A percentile compares a stretch with the other conserved stretches of the same genome.
Evolutionary conservation across 2,797 vertebrate genomes (phyloP).

Genomic region (Acestrorhynchus altus): DNA sequence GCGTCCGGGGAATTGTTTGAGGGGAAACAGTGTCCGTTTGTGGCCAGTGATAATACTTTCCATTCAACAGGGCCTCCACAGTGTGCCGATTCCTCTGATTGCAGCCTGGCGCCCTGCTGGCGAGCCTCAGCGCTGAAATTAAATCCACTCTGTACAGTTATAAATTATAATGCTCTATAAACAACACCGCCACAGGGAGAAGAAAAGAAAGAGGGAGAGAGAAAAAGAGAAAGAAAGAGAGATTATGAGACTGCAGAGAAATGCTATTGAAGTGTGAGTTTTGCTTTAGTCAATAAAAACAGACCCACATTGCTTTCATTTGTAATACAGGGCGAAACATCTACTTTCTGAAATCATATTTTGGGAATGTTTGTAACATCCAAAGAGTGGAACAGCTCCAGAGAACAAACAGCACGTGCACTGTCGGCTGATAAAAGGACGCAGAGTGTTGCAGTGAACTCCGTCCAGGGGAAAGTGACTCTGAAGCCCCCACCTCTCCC

Average conservation of each 20-base stretch:
- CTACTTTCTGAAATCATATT: neutral
- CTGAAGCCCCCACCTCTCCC: neutral
- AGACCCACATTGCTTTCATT: neutral
- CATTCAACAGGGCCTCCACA: constrained; percentile 88
- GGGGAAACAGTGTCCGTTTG: constrained; percentile 92
- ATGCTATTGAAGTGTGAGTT: neutral
- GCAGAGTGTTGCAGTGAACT: neutral
- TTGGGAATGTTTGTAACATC: neutral
- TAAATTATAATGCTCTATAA: constrained; percentile 96
- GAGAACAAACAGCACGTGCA: neutral
- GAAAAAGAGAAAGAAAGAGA: constrained; percentile 68
- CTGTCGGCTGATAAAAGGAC: neutral
- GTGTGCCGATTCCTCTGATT: constrained; percentile 93
- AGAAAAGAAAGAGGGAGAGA: constrained; percentile 46
- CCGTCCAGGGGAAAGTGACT: constrained; percentile 20
- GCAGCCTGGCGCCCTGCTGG: constrained; percentile 91
- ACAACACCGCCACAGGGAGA: constrained; percentile 92
- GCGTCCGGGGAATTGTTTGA: constrained; percentile 88
- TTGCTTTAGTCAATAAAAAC: neutral
- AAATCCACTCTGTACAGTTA: constrained; percentile 96
- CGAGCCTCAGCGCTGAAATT: constrained; percentile 91
- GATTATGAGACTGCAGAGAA: constrained; percentile 45
- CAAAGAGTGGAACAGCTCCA: neutral
- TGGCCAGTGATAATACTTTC: constrained; percentile 93
- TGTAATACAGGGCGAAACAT: neutral